Evolutionary conservation across 1,140 invertebrate species (phyloP), one percentile per base, ranked within the genome.

Genomic region (Saccostrea glomerata): DNA sequence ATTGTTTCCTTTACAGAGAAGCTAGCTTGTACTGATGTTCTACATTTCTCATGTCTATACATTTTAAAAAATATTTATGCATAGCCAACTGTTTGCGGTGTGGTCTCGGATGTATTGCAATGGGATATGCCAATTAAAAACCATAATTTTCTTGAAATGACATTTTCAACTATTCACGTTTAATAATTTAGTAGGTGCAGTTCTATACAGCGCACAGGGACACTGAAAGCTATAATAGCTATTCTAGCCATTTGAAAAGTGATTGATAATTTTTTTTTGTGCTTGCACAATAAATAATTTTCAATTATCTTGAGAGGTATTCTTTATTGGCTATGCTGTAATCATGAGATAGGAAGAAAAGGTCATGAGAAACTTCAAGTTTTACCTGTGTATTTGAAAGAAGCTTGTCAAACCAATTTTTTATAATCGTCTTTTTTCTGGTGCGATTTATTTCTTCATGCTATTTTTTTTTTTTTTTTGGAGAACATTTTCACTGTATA

Each of bases 61-160:
- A 25, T 77, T 77, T 36, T 40, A 77, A 30, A 30, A 25, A 36
- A 77, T 30, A 77, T 30, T 36, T 77, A 77, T 77, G 30, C 70
- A 17, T 77, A 77, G 25, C 70, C 70, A 77, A 77, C 23, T 40
- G 70, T 77, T 77, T 77, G 11, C 30, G 25, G 70, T 77, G 70
- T 77, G 70, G 70, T 77, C 70, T 25, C 25, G 13, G 25, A 15
- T 77, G 13, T 30, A 77, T 17, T 25, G 70, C 70, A 77, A 77
- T 77, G 23, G 70, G 70, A 77, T 77, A 77, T 77, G 70, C 30
- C 70, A 77, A 77, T 77, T 77, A 30, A 36, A 77, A 77, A 77
- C 70, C 70, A 77, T 77, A 77, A 77, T 77, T 77, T 77, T 77
- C 25, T 25, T 25, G 11, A 30, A 77, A 5, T 77, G 70, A 25